phyloP scores from a whole-genome alignment of 2,113 vertebrate genomes.

The Suncus etruscus region DNA sequence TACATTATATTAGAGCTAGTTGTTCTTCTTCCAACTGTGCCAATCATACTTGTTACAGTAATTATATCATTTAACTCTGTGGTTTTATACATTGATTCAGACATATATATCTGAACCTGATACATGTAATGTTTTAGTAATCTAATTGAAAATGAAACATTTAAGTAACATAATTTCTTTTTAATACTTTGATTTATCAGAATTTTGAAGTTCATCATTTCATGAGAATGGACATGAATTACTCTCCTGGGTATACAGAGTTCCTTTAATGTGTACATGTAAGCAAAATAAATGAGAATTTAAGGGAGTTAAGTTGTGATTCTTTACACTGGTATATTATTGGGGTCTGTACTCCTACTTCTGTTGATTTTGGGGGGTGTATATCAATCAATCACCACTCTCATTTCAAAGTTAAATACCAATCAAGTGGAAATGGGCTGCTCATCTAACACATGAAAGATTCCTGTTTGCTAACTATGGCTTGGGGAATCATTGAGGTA shows the following conservation, averaged over 20 bases:
- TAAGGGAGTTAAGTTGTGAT: not conserved
- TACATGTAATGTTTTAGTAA: not conserved
- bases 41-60: not conserved
- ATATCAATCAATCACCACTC: not conserved
- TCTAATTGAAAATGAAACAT: constrained; percentile 30
- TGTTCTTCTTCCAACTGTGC: not conserved
- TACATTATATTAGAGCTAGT: not conserved
- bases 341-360: not conserved
- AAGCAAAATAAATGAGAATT: constrained; percentile 31
- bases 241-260: not conserved
- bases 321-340: no score
- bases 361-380: constrained; percentile 6
- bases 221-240: not conserved
- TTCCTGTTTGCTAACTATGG: not conserved
- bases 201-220: not conserved
- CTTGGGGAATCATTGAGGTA: not conserved
- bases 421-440: not conserved
- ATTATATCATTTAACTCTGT: not conserved
- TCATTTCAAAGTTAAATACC: not conserved
- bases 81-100: not conserved
- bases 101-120: not conserved
- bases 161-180: not conserved
- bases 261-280: not conserved
- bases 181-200: not conserved
- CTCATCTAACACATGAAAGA: not conserved